Evolutionary conservation across 2,113 vertebrate genomes (phyloP), one percentile per base, ranked within the genome.

Genomic region (Glaucidium brasilianum): DNA sequence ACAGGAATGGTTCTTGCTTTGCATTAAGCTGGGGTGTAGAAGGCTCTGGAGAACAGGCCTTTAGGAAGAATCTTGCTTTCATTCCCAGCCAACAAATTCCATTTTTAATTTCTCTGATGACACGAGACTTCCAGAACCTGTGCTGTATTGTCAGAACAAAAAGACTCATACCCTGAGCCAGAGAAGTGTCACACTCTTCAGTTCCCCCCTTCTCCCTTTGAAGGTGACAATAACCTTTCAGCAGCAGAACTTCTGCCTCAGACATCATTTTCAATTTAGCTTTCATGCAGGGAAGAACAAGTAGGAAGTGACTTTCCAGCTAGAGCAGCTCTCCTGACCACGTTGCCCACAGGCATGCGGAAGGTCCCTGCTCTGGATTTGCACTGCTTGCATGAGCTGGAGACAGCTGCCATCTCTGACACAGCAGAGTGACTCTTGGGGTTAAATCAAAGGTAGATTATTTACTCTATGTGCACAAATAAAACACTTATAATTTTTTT

Each of bases 371-470:
- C 23, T 7, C 52, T 66, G 79, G 63, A n/a, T 37, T 55, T 9
- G 10, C 19, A 3, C 7, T 41, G 58, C 52, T 75, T 37, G n/a
- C 43, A 2, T 1, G 62, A 69, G 76, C 77, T 53, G 75, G 76
- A 72, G 69, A 30, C 12, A 17, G 34, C 32, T 45, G 81, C 71
- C 39, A 20, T 14, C 95, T 56, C 84, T 49, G n/a, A 82, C 77
- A 67, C 21, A 55, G 68, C 15, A 12, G 30, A 67, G 80, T 59
- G 75, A 26, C 69, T 62, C 59, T 35, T 67, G 50, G 45, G 83
- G 84, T 63, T 92, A 88, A 92, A 81, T 56, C 88, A 55, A 52
- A 72, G 34, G n/a, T 22, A 62, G 32, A 68, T 82, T 71, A 66
- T 83, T 96, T 88, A 85, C 83, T 25, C 6, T 34, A 63, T 18